Evolutionary conservation across 2,888 invertebrate genomes (phyloP).

Genomic region (Drosophila trichaetosa): DNA sequence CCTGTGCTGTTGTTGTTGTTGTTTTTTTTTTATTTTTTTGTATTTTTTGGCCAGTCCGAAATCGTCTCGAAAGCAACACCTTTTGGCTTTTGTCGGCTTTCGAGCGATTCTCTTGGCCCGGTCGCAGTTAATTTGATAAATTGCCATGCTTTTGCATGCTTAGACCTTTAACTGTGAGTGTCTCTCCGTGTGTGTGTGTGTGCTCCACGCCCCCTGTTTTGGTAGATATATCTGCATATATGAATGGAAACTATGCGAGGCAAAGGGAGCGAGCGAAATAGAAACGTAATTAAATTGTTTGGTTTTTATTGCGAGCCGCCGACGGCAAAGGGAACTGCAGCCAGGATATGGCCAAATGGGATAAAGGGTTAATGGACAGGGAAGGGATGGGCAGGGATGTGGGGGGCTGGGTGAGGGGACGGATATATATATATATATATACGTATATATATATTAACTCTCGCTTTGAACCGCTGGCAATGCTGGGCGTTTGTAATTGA

Average conservation of each 20-base stretch:
- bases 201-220: conserved; percentile 56
- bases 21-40: background rate
- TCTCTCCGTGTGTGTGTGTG: conserved; percentile 8
- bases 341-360: conserved; percentile 33
- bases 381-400: background rate
- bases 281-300: conserved; percentile 78
- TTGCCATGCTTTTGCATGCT: conserved; percentile 70
- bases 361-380: conserved; percentile 18
- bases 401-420: background rate
- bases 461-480: conserved; percentile 39
- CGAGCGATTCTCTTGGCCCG: conserved; percentile 48
- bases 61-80: conserved; percentile 46
- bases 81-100: conserved; percentile 62
- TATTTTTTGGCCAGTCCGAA: conserved; percentile 14
- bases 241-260: conserved; percentile 51
- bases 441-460: conserved; percentile 22
- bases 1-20: conserved; percentile 10
- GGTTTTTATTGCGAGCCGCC: conserved; percentile 59
- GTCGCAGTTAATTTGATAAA: conserved; percentile 81
- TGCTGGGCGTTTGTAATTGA: conserved; percentile 76
- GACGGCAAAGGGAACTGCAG: conserved; percentile 43
- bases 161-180: conserved; percentile 8
- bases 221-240: conserved; percentile 22
- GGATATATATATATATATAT: conserved; percentile 27
- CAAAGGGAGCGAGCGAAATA: conserved; percentile 36